A percentile compares a stretch with the other conserved stretches of the same genome.
These are phyloP conservation scores for Ibidorhyncha struthersii DNA, from an alignment of 2,113 vertebrate species.

Conservation along the genomic window DNA sequence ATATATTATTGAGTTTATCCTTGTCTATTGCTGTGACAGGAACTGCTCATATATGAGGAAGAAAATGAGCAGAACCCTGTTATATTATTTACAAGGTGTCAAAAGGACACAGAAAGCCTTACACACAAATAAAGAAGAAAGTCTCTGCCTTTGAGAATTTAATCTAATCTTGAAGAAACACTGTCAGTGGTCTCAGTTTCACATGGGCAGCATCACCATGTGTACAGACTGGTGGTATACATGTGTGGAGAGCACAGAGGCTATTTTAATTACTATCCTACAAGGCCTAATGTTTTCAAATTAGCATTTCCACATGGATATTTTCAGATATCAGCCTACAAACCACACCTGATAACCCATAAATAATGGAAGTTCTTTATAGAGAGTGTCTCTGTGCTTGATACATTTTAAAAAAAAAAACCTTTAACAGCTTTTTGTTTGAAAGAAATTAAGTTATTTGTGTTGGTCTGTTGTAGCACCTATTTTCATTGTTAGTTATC, in stretches of 20 bases:
- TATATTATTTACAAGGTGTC: background rate
- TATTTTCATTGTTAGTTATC: background rate
- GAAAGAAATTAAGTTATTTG: background rate
- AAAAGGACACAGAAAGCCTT: background rate
- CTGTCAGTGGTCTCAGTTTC: background rate
- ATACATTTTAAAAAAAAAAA: background rate
- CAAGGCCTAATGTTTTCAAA: background rate
- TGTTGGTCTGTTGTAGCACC: background rate
- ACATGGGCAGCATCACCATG: background rate
- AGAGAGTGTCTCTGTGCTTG: background rate
- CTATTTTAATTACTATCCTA: background rate
- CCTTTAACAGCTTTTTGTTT: background rate
- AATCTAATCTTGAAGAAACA: background rate
- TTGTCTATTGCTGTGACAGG: background rate
- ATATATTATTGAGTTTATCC: conserved; percentile 13
- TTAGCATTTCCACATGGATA: background rate
- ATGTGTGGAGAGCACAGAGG: background rate
- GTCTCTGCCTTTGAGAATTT: background rate
- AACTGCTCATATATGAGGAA: background rate
- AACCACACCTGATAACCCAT: background rate
- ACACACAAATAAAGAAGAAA: background rate
- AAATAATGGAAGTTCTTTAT: background rate
- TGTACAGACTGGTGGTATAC: background rate
- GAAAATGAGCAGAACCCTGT: background rate
- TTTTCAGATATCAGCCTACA: background rate